Evolutionary conservation across 2,113 vertebrate species (phyloP).

Genomic region (Falcunculus frontatus): DNA sequence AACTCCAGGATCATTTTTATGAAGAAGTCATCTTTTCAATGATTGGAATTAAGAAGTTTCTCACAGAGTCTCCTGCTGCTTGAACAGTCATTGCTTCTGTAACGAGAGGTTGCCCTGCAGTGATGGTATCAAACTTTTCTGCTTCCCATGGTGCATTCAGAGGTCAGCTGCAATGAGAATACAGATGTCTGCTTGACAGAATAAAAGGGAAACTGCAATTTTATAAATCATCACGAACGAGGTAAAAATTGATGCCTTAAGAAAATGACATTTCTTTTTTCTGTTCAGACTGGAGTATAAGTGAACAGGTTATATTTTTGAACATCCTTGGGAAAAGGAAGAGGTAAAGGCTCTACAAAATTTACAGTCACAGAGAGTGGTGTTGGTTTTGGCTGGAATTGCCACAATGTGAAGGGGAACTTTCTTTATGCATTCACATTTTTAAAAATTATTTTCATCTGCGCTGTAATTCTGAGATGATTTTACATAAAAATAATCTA

Average conservation of each 20-base stretch:
- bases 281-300: background rate
- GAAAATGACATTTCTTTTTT: background rate
- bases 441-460: background rate
- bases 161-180: slow-evolving; percentile 18
- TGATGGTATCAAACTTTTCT: slow-evolving; percentile 16
- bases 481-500: background rate
- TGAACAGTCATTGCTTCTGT: background rate
- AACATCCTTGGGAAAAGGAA: background rate
- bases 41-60: slow-evolving; percentile 12
- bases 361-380: background rate
- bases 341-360: background rate
- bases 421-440: background rate
- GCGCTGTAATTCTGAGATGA: background rate
- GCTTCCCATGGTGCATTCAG: background rate
- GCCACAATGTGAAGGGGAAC: background rate
- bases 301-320: background rate
- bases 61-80: background rate
- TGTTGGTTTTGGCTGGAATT: background rate
- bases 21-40: background rate
- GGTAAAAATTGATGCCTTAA: slow-evolving; percentile 4
- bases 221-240: background rate
- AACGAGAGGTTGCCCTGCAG: slow-evolving; percentile 5
- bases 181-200: background rate
- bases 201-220: background rate
- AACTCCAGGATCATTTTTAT: background rate